Base-by-base conservation (phyloP, 1,140 invertebrate genomes). In the Drosophila pallidifrons region DNA sequence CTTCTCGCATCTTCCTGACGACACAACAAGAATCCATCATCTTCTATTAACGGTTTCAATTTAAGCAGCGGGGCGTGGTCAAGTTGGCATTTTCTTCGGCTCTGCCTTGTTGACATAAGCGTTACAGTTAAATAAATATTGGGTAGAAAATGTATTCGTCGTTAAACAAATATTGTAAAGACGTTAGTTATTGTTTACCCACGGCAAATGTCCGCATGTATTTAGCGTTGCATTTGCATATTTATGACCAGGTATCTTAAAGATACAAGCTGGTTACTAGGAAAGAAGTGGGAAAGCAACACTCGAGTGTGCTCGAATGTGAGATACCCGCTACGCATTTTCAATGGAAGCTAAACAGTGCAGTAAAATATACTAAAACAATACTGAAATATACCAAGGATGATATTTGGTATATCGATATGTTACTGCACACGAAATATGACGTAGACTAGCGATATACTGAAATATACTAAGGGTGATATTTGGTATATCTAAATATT, bases 161-260 rank as follows among this genome's bases (percentile, higher is more conserved):
- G 80, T 75, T 78, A 68, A 81, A 69, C 82, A 89, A 90, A 89
- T 90, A 89, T 89, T 89, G 86, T 89, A 89, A 89, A 89, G 85
- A 78, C 71, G 83, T 77, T 86, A 87, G 82, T 82, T 86, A 75
- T 68, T 83, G 81, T 88, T 88, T 83, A 76, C 71, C 43, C 63
- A 41, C 1, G 51, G n/a, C 28, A 57, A 38, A 41, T 57, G 45
- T 20, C 75, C 57, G 25, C 58, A 52, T 80, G 66, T 72, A 67
- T 69, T 78, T 69, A 64, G 73, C 52, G 58, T 54, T 87, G 83
- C 83, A 87, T 87, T 82, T 87, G 82, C 82, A 82, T 85, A 86
- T 86, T 79, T 70, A 55, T 69, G 61, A 70, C 75, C 79, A 86
- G 79, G 72, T 41, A 57, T 15, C 52, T 55, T 10, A 15, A 15